phyloP scores from a whole-genome alignment of 2,113 vertebrate species.

The Mormyrus iriodes region DNA sequence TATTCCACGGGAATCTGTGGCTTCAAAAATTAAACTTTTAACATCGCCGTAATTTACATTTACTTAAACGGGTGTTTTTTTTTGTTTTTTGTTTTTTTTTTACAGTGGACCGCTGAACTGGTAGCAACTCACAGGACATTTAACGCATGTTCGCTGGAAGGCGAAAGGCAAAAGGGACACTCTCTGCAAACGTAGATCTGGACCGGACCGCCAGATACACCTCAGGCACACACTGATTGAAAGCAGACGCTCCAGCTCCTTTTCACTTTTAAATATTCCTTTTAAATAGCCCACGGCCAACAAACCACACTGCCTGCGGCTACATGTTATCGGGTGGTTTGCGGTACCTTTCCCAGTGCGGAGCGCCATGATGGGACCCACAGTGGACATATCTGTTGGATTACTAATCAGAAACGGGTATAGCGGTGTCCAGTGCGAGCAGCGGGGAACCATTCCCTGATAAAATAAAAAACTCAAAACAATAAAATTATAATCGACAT shows the following conservation, averaged over 20 bases:
- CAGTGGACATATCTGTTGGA: not conserved
- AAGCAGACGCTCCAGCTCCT: not conserved
- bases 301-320: not conserved
- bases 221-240: not conserved
- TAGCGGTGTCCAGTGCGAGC: not conserved
- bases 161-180: not conserved
- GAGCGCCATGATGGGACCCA: not conserved
- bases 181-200: not conserved
- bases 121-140: not conserved
- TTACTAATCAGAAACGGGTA: not conserved
- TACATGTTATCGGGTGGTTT: not conserved
- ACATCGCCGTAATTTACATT: no score
- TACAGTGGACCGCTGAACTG: no score
- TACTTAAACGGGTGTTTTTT: no score
- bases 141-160: not conserved
- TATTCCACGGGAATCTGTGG: no score
- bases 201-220: not conserved
- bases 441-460: not conserved
- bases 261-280: not conserved
- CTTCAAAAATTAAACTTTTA: no score
- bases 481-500: no score
- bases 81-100: no score
- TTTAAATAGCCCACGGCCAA: not conserved
- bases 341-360: not conserved
- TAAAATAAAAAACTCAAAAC: not conserved